A percentile compares a stretch with the other conserved stretches of the same genome.
phyloP scores from a whole-genome alignment of 2,797 vertebrate species.

The Platalea minor region DNA sequence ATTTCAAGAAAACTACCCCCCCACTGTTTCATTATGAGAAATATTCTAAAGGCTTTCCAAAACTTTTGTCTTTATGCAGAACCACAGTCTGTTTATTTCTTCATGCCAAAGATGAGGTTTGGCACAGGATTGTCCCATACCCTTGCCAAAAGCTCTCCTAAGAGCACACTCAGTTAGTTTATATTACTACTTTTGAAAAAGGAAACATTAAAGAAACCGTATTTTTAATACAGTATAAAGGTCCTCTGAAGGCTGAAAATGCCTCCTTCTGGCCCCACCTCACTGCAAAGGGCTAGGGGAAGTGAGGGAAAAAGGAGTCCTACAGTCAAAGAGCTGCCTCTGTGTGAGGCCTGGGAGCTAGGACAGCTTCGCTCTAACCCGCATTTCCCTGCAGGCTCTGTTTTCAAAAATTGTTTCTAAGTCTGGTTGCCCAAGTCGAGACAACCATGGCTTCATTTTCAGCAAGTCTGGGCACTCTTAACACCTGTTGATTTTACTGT shows the following conservation, averaged over 20 bases:
- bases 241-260: conserved; percentile 29
- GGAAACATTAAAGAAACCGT: conserved; percentile 50
- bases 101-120: conserved; percentile 52
- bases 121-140: conserved; percentile 12
- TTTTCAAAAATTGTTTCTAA: conserved; percentile 27
- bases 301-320: background rate
- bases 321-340: conserved; percentile 7
- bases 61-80: conserved; percentile 60
- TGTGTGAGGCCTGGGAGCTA: conserved; percentile 31
- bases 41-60: conserved; percentile 63
- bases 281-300: background rate
- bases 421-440: conserved; percentile 12
- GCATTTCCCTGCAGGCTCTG: background rate
- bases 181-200: conserved; percentile 66
- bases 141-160: conserved; percentile 54
- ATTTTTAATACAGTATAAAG: conserved; percentile 33
- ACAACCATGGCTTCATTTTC: conserved; percentile 29
- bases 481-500: conserved; percentile 29
- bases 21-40: conserved; percentile 47
- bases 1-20: conserved; percentile 22
- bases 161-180: conserved; percentile 65
- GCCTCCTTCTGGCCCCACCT: conserved; percentile 2
- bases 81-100: conserved; percentile 43
- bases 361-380: background rate
- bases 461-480: background rate